phyloP scores from a whole-genome alignment of 2,113 vertebrate genomes.

The Apus apus region DNA sequence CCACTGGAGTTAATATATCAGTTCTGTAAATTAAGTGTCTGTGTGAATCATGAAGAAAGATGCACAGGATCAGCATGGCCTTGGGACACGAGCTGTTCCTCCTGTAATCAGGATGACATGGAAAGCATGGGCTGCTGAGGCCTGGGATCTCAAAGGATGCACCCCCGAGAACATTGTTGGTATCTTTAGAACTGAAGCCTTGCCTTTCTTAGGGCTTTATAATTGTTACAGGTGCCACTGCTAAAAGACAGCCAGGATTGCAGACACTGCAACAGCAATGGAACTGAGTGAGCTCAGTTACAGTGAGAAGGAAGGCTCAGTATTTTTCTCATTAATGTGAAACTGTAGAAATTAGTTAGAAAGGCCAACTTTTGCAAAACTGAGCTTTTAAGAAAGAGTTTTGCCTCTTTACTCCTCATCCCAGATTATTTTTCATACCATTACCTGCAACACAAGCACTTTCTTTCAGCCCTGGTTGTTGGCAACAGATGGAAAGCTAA shows the following conservation, averaged over 20 bases:
- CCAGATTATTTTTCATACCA: neutral
- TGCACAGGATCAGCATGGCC: neutral
- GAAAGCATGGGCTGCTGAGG: neutral
- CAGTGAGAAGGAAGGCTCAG: neutral
- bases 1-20: slow-evolving; percentile 45
- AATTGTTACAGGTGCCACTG: neutral
- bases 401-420: neutral
- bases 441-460: neutral
- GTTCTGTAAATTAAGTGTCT: slow-evolving; percentile 61
- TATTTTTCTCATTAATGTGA: neutral
- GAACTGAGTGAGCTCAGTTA: neutral
- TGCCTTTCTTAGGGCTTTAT: neutral
- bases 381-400: neutral
- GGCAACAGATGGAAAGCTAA: neutral
- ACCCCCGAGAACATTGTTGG: neutral
- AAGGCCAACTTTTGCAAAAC: neutral
- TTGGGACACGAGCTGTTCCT: neutral
- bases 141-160: neutral
- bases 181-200: neutral
- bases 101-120: neutral
- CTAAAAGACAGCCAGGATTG: neutral
- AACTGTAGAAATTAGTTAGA: neutral
- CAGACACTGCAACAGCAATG: neutral
- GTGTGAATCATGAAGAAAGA: slow-evolving; percentile 21
- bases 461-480: neutral